These are phyloP conservation scores for Rhinolophus ferrumequinum DNA, from an alignment of 2,113 vertebrate species.

Conservation along the genomic window DNA sequence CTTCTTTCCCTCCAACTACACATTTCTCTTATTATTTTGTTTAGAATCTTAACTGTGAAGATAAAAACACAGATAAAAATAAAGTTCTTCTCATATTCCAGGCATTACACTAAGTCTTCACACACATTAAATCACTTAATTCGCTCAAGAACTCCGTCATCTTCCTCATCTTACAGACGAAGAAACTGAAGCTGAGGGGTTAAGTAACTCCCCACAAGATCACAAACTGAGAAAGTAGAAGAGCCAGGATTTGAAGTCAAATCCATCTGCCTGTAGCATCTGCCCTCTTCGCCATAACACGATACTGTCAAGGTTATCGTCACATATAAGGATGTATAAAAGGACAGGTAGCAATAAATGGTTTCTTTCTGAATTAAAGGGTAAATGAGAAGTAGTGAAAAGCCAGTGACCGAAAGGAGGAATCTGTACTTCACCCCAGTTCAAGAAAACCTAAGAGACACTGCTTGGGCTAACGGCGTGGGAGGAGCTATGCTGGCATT, in stretches of 20 bases:
- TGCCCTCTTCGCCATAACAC: background rate
- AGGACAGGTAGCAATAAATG: background rate
- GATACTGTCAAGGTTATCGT: background rate
- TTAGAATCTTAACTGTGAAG: background rate
- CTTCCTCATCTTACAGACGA: background rate
- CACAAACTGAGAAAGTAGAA: background rate
- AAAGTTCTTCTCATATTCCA: background rate
- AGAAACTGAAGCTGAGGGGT: background rate
- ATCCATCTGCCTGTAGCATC: background rate
- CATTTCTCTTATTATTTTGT: background rate
- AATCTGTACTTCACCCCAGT: background rate
- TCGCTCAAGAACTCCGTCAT: background rate
- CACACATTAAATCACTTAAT: background rate
- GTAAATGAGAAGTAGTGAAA: slow-evolving; percentile 39
- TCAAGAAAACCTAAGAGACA: background rate
- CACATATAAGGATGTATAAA: background rate
- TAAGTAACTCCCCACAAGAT: background rate
- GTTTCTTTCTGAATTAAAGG: background rate
- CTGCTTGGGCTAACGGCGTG: background rate
- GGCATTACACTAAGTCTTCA: background rate
- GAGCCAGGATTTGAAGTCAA: background rate
- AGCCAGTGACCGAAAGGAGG: background rate
- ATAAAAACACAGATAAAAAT: background rate
- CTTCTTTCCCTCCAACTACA: background rate
- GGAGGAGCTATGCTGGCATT: background rate